Evolutionary conservation across 1,140 invertebrate species (phyloP), one percentile per base, ranked within the genome.

Genomic region (Hydropsyche tenuis): DNA sequence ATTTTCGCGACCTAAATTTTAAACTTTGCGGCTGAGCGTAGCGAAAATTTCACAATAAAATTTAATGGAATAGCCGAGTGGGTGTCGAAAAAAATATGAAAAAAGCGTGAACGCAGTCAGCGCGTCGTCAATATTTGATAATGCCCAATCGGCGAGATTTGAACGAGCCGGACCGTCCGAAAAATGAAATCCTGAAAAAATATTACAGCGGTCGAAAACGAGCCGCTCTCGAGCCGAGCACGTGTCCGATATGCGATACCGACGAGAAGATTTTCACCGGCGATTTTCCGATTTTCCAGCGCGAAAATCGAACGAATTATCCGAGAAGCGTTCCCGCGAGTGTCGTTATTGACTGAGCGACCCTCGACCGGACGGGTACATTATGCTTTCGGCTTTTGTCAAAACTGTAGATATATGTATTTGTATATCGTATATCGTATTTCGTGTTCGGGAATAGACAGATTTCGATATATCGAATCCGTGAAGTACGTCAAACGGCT

Each of bases 51-150:
- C 30, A 37, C 9, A 37, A 16, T n/a, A 48, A 48, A 48, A 48
- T 48, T 48, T 16, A 48, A 48, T 14, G 45, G 45, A 3, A 37
- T 37, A 14, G 45, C 45, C 11, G 14, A 6, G 16, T 14, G 16
- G 4, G 4, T 3, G 4, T 4, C 14, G 45, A 48, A 48, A 48
- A 12, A 48, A 48, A 48, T 6, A 12, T n/a, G 2, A 14, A 4
- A 3, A 48, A 48, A 48, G 11, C 3, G 16, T 48, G 45, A 60
- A 25, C 20, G 20, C n/a, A 14, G 56, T 23, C 56, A 27, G 56
- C 18, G 11, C 20, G 51, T 60, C 56, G 23, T 60, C 56, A 60
- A 60, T 60, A 60, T 60, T 60, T 60, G 56, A 60, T 60, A 60
- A 60, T 25, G 23, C 25, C 23, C 20, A 20, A 60, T 60, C 48